A percentile compares a stretch with the other conserved stretches of the same genome.
Conservation (phyloP, 2,888 invertebrate species). For the Chaetogeoica ovagalla region DNA sequence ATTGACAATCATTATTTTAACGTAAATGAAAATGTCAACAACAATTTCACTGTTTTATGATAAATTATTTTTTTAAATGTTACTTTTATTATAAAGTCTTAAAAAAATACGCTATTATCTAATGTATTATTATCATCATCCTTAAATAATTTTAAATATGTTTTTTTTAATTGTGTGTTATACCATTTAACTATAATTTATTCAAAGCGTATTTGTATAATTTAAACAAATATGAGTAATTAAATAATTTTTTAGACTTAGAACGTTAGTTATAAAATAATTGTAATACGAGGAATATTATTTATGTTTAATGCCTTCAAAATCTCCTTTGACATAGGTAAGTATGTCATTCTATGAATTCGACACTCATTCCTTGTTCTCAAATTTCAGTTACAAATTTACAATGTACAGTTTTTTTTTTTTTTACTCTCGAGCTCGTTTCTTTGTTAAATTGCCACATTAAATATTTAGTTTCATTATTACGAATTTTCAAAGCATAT, state of each 20-base stretch:
- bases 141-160: too few species aligned
- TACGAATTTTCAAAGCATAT: conserved; percentile 1
- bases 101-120: too few species aligned
- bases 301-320: conserved; percentile 17
- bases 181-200: background rate
- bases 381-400: conserved; percentile 32
- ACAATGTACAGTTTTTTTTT: conserved; percentile 17
- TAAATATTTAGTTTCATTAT: conserved; percentile 34
- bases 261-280: conserved; percentile 22
- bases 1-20: background rate
- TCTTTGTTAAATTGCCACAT: conserved; percentile 12
- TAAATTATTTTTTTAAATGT: background rate
- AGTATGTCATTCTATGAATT: conserved; percentile 14
- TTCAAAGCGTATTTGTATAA: background rate
- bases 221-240: background rate
- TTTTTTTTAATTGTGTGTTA: too few species aligned
- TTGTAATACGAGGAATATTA: conserved; percentile 13
- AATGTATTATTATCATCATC: too few species aligned
- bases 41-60: background rate
- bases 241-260: conserved; percentile 13
- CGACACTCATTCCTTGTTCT: conserved; percentile 30
- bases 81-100: too few species aligned
- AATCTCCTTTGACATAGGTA: conserved; percentile 20
- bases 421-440: conserved; percentile 14
- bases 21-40: background rate